phyloP scores from a whole-genome alignment of 2,797 vertebrate genomes.

The Glyptemys insculpta region DNA sequence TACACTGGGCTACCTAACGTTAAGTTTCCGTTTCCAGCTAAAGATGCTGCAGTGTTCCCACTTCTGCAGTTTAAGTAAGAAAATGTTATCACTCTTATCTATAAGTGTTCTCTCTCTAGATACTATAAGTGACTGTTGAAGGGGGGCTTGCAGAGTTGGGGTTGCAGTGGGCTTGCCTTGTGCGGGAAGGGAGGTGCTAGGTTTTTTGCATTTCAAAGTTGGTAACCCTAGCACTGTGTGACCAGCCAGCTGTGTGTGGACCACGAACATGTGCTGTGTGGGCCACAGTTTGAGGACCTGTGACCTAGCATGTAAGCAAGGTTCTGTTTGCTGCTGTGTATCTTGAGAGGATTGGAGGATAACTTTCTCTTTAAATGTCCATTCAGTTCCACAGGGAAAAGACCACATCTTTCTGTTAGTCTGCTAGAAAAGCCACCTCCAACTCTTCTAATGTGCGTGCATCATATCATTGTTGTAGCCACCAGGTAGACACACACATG shows the following conservation, averaged over 20 bases:
- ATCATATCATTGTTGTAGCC: rapidly evolving
- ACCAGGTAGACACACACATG: rapidly evolving
- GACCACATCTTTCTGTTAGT: neutral
- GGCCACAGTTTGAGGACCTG: rapidly evolving
- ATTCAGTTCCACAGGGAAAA: neutral
- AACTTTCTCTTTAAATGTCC: neutral
- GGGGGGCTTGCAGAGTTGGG: too few relatives aligned
- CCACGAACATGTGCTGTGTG: rapidly evolving
- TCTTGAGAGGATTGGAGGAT: neutral
- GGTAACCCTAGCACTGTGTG: neutral
- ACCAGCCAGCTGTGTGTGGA: neutral
- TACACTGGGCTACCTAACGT: too few relatives aligned
- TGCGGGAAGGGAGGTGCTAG: too few relatives aligned
- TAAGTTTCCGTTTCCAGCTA: too few relatives aligned
- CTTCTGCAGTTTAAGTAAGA: too few relatives aligned
- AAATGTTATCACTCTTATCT: too few relatives aligned
- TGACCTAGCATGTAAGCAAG: neutral
- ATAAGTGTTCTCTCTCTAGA: too few relatives aligned
- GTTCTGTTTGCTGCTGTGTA: rapidly evolving
- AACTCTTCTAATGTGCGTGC: neutral
- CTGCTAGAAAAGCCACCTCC: neutral
- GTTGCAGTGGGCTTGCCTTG: too few relatives aligned
- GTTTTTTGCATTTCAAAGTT: too few relatives aligned
- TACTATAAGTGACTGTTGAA: too few relatives aligned
- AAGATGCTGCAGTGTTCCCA: too few relatives aligned